Evolutionary conservation across 1,140 invertebrate species (phyloP).

Genomic region (Capitella teleta): DNA sequence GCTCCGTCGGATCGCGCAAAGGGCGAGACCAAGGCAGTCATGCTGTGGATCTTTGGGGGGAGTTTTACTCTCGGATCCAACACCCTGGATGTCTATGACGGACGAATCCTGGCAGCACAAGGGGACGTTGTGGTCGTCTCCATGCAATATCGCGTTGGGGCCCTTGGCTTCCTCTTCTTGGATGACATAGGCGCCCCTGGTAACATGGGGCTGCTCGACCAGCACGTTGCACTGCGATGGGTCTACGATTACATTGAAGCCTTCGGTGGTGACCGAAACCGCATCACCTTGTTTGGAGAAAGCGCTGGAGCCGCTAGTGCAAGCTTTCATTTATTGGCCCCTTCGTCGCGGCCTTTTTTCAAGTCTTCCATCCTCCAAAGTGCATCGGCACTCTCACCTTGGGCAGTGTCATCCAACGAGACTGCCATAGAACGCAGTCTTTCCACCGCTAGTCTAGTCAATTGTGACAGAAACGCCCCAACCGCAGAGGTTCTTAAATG

Average conservation of each 20-base stretch:
- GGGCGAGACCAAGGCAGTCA: slow-evolving; percentile 6
- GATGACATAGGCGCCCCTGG: slow-evolving; percentile 54
- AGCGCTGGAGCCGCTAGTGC: slow-evolving; percentile 22
- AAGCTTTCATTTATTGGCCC: slow-evolving; percentile 17
- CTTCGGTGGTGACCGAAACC: slow-evolving; percentile 26
- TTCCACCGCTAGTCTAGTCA: neutral
- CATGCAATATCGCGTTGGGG: slow-evolving; percentile 80
- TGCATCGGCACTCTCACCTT: slow-evolving; percentile 27
- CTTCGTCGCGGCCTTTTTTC: slow-evolving; percentile 21
- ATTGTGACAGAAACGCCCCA: slow-evolving; percentile 19
- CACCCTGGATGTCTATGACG: slow-evolving; percentile 91
- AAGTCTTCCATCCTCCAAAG: slow-evolving; percentile 32
- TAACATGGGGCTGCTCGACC: slow-evolving; percentile 56
- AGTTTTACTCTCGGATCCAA: slow-evolving; percentile 70
- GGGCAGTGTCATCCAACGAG: slow-evolving; percentile 19
- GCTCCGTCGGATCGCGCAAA: slow-evolving; percentile 13
- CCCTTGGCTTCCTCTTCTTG: slow-evolving; percentile 81
- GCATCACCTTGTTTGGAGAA: slow-evolving; percentile 29
- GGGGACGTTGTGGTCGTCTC: slow-evolving; percentile 74
- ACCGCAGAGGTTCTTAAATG: slow-evolving; percentile 66
- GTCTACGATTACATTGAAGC: slow-evolving; percentile 38
- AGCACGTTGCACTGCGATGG: slow-evolving; percentile 51
- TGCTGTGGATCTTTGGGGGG: slow-evolving; percentile 88
- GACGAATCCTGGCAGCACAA: slow-evolving; percentile 59
- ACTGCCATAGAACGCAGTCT: slow-evolving; percentile 13